Base-by-base conservation (phyloP, 1,140 invertebrate genomes). In the Nomia melanderi region DNA sequence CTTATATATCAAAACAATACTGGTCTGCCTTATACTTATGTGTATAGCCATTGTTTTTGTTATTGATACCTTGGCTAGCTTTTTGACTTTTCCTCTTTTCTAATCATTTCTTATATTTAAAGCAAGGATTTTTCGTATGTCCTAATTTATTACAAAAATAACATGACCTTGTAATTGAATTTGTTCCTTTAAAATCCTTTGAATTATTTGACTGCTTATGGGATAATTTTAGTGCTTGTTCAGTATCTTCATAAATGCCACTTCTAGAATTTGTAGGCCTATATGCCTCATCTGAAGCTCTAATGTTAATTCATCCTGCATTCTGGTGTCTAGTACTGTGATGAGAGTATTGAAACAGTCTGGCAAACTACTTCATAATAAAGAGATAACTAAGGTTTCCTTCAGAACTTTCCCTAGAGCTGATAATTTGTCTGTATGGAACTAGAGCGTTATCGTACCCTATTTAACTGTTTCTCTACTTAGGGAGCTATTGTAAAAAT, bases 291-390 rank as follows among this genome's bases (percentile, higher is more conserved):
- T 53, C 50, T 1, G 23, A 1, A 67, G n/a, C 44, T 81, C 76
- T 17, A 80, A 7, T 2, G 81, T 85, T 5, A 85, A 47, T 12
- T 85, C 83, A n/a, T 65, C 25, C 65, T 78, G 72, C 1, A 31
- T 17, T 65, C 72, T 50, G 12, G 36, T 74, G 63, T 84, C 82
- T 27, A 84, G 60, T 1, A 72, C 70, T 17, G 56, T 81, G 23
- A 84, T 74, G 8, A 84, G 53, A 9, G 54, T 59, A 14, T 44
- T 56, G 36, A 73, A 84, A 4, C 72, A 70, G 7, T 84, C 79
- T 11, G 79, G 79, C 29, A 84, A 44, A 36, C 70, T 84, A 44
- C 69, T 70, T n/a, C 82, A 36, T 14, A 84, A n/a, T 29, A 84
- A 60, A 1, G 82, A 71, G 54, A 82, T 60, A 5, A 74, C 44